These are phyloP conservation scores for Drosophila mayri DNA, from an alignment of 1,140 invertebrate genomes.

Conservation along the genomic window DNA sequence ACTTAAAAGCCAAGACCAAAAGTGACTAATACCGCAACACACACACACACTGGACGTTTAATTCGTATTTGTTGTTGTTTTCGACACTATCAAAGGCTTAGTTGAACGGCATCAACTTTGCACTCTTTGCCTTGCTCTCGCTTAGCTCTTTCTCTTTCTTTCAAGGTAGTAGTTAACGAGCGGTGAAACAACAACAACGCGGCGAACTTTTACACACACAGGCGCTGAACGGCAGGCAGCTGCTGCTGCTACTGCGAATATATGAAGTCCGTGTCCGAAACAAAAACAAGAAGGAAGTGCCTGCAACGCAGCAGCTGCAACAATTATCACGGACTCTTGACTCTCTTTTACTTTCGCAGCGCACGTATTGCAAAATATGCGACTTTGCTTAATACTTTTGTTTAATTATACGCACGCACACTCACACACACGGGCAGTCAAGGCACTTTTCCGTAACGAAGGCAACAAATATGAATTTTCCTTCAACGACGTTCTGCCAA, in stretches of 20 bases:
- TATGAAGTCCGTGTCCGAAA: conserved; percentile 23
- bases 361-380: conserved; percentile 39
- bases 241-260: conserved; percentile 34
- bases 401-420: conserved; percentile 55
- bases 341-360: conserved; percentile 19
- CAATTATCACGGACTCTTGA: conserved; percentile 18
- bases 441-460: conserved; percentile 33
- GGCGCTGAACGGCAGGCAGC: conserved; percentile 25
- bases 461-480: neutral
- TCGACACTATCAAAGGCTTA: conserved; percentile 34
- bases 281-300: conserved; percentile 49
- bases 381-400: conserved; percentile 49
- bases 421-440: conserved; percentile 17
- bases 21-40: conserved; percentile 67
- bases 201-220: conserved; percentile 4
- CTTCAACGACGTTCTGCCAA: conserved; percentile 18
- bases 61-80: conserved; percentile 36
- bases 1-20: conserved; percentile 60
- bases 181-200: conserved; percentile 27
- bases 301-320: conserved; percentile 24
- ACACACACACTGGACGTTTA: conserved; percentile 24
- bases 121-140: conserved; percentile 31
- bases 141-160: conserved; percentile 5
- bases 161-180: conserved; percentile 56
- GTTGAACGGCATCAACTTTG: conserved; percentile 53